Evolutionary conservation across 92 coral and sea anemone species (phyloP), one percentile per base, ranked within the genome.

Genomic region (Zoanthus gigantus): DNA sequence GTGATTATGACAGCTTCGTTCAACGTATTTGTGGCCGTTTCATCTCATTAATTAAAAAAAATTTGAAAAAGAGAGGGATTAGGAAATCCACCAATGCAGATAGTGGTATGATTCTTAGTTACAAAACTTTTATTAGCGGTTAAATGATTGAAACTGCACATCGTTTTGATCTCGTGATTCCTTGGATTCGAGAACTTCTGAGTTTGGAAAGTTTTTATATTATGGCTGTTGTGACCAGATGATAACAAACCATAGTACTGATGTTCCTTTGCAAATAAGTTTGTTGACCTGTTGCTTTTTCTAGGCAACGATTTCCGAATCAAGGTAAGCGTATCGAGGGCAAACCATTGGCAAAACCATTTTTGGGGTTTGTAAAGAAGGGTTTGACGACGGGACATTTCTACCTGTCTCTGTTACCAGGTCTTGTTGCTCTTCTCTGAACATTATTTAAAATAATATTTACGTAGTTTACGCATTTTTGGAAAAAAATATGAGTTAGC

Each of bases 11-110:
- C 84, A 79, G 85, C 30, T 81, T 46, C 34, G 11, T 47, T 46
- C 74, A 63, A 79, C 73, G 84, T 78, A 81, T 57, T 81, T 71
- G 74, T 69, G 85, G 61, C 74, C 85, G 82, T 81, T 81, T 81
- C 56, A 65, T 65, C 63, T 66, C 75, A 46, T 45, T 63, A 63
- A 69, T 23, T 23, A 23, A 16, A 63, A 69, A 16, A 81, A 81
- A 42, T 81, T 81, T 47, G 74, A 81, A 81, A 81, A 81, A 81
- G 74, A 48, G 85, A 81, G 75, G 63, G 61, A 81, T 81, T 66
- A 45, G 54, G 67, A 46, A 68, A 81, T 45, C 66, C 85, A 66
- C 16, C 12, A 80, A 18, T 46, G 56, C 13, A 44, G 85, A 61
- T 65, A 44, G 75, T 46, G 75, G 28, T 15, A 15, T 79, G 71